Base-by-base conservation (phyloP, 92 coral and sea anemone genomes). In the Metridium senile region DNA sequence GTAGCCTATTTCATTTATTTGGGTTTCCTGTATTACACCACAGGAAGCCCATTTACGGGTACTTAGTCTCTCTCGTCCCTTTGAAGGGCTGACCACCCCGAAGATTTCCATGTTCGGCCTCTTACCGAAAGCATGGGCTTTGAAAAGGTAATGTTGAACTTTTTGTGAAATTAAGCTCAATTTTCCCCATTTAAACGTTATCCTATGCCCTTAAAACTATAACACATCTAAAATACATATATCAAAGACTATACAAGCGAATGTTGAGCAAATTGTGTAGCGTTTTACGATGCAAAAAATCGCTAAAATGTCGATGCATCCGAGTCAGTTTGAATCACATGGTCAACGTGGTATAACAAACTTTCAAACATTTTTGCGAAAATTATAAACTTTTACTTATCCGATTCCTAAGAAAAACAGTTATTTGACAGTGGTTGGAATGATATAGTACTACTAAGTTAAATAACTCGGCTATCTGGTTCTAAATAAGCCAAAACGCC, bases 61-160 rank as follows among this genome's bases (percentile, higher is more conserved):
- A n/a, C 29, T 34, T 51, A 63, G 33, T 59, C 61, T 49, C 70
- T 61, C 73, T 8, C 74, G 26, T 66, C 16, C 11, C 22, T 9
- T 1, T 0, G 0, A 51, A 62, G 33, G 58, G 82, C 76, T 54
- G 97, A 74, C 97, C 93, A 71, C 97, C 97, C 97, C 97, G 78
- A 66, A 78, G 79, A 85, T 88, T 29, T 33, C 49, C 13, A 69
- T 83, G 54, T 66, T 11, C 70, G 74, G 76, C 72, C 74, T 68
- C 99, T 89, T 93, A 88, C 97, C 83, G 83, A 85, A 81, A 80
- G 66, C 91, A 95, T 95, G 99, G 97, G 97, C 80, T 95, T 95
- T 71, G 97, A 92, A 83, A 95, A 95, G 99, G 99, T 95, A 95
- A 26, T 59, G n/a, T 51, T 31, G 29, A 0, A 20, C 64, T 19